phyloP scores from a whole-genome alignment of 2,797 vertebrate species.

The Apogon hyalosoma region DNA sequence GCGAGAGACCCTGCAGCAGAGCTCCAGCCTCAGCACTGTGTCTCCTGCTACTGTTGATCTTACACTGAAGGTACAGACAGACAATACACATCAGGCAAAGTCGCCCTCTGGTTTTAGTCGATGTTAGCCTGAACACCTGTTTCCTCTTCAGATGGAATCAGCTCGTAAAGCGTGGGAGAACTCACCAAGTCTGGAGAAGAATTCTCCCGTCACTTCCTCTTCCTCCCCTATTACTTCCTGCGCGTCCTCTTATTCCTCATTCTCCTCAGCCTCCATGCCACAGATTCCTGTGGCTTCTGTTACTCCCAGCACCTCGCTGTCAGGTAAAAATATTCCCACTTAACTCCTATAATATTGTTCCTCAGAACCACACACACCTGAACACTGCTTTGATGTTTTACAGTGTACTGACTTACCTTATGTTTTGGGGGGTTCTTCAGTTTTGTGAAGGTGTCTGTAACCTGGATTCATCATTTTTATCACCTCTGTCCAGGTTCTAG shows the following conservation, averaged over 20 bases:
- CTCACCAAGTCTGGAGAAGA: constrained; percentile 96
- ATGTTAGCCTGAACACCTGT: neutral
- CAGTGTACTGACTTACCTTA: neutral
- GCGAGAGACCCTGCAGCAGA: constrained; percentile 95
- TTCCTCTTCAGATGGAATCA: constrained; percentile 92
- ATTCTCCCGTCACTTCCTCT: constrained; percentile 91
- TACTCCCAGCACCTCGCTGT: constrained; percentile 94
- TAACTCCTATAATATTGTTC: neutral
- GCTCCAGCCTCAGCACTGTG: constrained; percentile 95
- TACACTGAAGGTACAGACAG: constrained; percentile 92
- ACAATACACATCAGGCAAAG: neutral
- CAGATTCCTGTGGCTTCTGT: constrained; percentile 98
- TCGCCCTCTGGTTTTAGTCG: neutral
- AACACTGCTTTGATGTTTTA: neutral
- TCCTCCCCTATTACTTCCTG: constrained; percentile 90
- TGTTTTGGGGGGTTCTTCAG: neutral
- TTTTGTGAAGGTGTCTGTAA: too few relatives aligned
- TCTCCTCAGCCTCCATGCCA: constrained; percentile 94
- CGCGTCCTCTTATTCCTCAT: constrained; percentile 91
- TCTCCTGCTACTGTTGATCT: constrained; percentile 98
- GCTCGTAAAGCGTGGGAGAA: constrained; percentile 99
- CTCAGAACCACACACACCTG: neutral
- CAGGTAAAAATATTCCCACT: constrained; percentile 82
- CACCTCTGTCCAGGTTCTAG: constrained; percentile 85
- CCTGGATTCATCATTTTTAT: neutral